Conservation (phyloP, 2,113 vertebrate species). For the Garra rufa region DNA sequence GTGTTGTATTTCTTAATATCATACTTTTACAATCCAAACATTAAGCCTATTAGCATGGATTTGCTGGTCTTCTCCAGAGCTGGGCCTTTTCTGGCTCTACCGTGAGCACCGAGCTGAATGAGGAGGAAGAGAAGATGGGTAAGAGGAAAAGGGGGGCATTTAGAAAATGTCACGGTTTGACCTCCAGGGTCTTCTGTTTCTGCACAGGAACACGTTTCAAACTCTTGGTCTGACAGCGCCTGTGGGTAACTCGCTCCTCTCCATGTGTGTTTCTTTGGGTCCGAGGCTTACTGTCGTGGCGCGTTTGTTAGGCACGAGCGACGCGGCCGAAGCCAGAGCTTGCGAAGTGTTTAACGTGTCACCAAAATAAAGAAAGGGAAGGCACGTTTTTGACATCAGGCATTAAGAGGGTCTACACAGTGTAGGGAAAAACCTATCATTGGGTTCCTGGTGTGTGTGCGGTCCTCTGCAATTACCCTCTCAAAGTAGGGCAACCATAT, state of each 20-base stretch:
- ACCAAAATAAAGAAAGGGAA: conserved; percentile 67
- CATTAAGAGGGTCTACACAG: conserved; percentile 75
- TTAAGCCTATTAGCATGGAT: conserved; percentile 31
- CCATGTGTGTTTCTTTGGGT: conserved; percentile 20
- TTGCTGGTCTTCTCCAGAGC: background rate
- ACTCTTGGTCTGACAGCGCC: conserved; percentile 56
- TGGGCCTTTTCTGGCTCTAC: background rate
- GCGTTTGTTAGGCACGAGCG: background rate
- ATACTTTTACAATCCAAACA: background rate
- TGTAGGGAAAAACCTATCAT: conserved; percentile 74
- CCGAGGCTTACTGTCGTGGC: background rate
- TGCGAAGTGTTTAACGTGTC: conserved; percentile 77
- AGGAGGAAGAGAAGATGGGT: background rate
- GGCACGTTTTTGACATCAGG: conserved; percentile 79
- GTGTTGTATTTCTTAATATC: conserved; percentile 3
- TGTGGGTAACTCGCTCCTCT: conserved; percentile 41
- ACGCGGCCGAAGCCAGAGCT: conserved; percentile 63
- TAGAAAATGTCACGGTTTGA: conserved; percentile 72
- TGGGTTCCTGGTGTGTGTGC: conserved; percentile 76
- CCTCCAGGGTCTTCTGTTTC: conserved; percentile 55
- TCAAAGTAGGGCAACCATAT: conserved; percentile 78
- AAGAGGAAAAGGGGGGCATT: conserved; percentile 62
- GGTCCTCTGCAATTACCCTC: conserved; percentile 77
- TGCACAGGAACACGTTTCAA: conserved; percentile 56
- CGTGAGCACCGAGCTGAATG: conserved; percentile 45